phyloP scores from a whole-genome alignment of 2,888 invertebrate species.

The Drosophila birchii region DNA sequence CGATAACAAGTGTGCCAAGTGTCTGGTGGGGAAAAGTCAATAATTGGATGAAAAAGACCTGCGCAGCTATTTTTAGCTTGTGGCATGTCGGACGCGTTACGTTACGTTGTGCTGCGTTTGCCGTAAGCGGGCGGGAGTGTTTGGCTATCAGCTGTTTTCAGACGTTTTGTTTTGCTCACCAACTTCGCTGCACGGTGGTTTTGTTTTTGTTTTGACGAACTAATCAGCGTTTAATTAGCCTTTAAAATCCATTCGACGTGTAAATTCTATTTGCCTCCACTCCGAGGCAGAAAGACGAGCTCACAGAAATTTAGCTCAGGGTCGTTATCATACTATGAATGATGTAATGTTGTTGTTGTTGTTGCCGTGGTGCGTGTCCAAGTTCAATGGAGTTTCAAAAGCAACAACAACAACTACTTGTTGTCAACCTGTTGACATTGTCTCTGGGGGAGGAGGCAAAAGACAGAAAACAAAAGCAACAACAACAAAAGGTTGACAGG shows the following conservation, averaged over 20 bases:
- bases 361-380: slow-evolving; percentile 49
- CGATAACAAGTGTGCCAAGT: slow-evolving; percentile 4
- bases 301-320: slow-evolving; percentile 50
- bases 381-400: slow-evolving; percentile 63
- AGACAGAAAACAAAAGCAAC: slow-evolving; percentile 6
- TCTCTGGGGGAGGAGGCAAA: slow-evolving; percentile 19
- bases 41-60: slow-evolving; percentile 69
- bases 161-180: slow-evolving; percentile 62
- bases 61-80: slow-evolving; percentile 80
- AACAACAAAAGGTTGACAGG: slow-evolving; percentile 8
- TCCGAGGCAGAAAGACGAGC: neutral
- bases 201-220: slow-evolving; percentile 17
- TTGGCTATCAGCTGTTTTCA: slow-evolving; percentile 58
- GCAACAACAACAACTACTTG: slow-evolving; percentile 34
- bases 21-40: slow-evolving; percentile 67
- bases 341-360: slow-evolving; percentile 25
- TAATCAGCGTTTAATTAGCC: slow-evolving; percentile 28
- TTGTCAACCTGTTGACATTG: slow-evolving; percentile 71
- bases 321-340: slow-evolving; percentile 39
- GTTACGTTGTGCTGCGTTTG: slow-evolving; percentile 31
- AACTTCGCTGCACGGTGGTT: slow-evolving; percentile 55
- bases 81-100: slow-evolving; percentile 55
- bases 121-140: slow-evolving; percentile 14
- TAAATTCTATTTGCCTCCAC: slow-evolving; percentile 9
- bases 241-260: slow-evolving; percentile 12